Base-by-base conservation (phyloP, 2,797 vertebrate species). In the Melanotaenia boesemani region DNA sequence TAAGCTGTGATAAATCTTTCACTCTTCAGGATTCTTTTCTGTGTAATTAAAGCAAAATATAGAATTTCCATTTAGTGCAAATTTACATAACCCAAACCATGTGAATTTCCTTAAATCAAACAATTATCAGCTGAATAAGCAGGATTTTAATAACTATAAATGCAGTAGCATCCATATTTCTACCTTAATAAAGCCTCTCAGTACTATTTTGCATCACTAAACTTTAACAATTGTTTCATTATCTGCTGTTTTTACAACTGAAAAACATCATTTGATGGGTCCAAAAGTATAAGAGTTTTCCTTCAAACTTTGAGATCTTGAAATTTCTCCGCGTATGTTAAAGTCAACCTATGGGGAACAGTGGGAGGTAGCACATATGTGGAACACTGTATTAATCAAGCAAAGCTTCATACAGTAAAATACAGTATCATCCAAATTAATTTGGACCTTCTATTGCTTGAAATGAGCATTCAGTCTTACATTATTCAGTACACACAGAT, bases 401-500 rank as follows among this genome's bases (percentile, higher is more conserved):
- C n/a, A 54, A 76, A 62, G 56, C 24, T 50, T 20, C 28, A 63
- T 13, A 34, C 3, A 24, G 50, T 56, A 18, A 44, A 67, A 18
- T 55, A 68, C 57, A 73, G 58, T 34, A 62, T 30, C 16, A 11
- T n/a, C 58, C 63, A 22, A 81, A 77, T 80, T 63, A 72, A 67
- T 63, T 6, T 63, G 62, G 57, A 70, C 41, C 52, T 50, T 65
- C 16, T 22, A 26, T 20, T 37, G 58, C 52, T 32, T 12, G 8
- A 39, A 28, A 77, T 24, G 66, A 68, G 58, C 28, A 8, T 61
- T 65, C 61, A 50, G n/a, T 26, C 63, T 28, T 83, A 26, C 74
- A 81, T 88, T 89, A 86, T 85, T 90, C 70, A 90, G 70, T 0
- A 22, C 66, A 72, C 50, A 76, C 18, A 30, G 71, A 78, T 64